Evolutionary conservation across 2,888 invertebrate species (phyloP).

Genomic region (Cabera pusaria): DNA sequence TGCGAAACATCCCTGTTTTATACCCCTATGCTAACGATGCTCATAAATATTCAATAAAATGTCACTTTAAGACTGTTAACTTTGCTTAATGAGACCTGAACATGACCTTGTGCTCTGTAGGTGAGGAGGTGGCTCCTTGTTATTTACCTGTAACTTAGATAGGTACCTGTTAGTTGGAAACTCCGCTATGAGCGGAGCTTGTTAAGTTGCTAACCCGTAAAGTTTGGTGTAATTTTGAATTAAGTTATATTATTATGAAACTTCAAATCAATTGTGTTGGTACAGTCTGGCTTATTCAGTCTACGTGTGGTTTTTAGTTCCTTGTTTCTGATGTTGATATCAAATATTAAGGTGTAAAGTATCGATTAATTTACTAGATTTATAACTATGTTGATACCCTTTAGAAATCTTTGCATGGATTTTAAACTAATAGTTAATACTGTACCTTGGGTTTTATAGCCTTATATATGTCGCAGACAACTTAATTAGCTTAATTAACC

Average conservation of each 20-base stretch:
- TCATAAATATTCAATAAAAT: constrained; percentile 60
- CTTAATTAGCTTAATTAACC: too few species aligned
- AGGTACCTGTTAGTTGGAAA: constrained; percentile 1
- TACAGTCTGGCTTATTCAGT: too few species aligned
- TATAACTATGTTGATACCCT: too few species aligned
- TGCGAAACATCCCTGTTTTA: constrained; percentile 43
- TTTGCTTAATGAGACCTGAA: constrained; percentile 29
- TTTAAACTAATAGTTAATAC: too few species aligned
- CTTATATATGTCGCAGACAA: too few species aligned
- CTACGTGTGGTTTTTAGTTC: too few species aligned
- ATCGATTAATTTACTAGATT: too few species aligned
- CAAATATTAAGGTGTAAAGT: too few species aligned
- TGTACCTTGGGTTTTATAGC: too few species aligned
- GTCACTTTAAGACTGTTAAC: constrained; percentile 34
- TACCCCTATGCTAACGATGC: constrained; percentile 37
- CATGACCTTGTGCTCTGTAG: constrained; percentile 9
- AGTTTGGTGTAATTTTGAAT: constrained; percentile 15
- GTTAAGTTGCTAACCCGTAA: constrained; percentile 16
- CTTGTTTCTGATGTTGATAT: too few species aligned
- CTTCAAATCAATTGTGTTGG: constrained; percentile 13
- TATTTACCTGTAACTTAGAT: neutral
- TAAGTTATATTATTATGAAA: constrained; percentile 17
- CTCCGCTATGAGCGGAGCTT: constrained; percentile 8
- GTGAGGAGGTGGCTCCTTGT: neutral
- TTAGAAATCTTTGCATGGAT: too few species aligned